Base-by-base conservation (phyloP, 1,140 invertebrate species). In the Tenebrio molitor region DNA sequence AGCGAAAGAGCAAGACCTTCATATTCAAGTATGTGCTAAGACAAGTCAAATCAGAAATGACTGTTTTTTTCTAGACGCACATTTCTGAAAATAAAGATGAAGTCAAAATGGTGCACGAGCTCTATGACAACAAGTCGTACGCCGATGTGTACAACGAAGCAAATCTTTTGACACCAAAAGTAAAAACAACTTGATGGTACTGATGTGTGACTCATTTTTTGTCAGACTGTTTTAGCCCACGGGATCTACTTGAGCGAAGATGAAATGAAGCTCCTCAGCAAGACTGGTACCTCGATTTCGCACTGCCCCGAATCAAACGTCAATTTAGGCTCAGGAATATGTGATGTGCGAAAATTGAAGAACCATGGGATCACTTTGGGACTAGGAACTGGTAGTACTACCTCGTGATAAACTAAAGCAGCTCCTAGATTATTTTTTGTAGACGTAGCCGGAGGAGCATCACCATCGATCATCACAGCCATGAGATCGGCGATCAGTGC, bases 271-370 rank as follows among this genome's bases (percentile, higher is more conserved):
- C 69, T 92, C 7, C 79, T 97, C n/a, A 85, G 84, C 21, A 68
- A 85, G 15, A 85, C 85, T 46, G 87, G 87, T 2, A 88, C 89
- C 8, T 88, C 91, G 1, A 82, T 97, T 6, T 88, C 93, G 1
- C 95, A 97, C 81, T 97, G 96, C 82, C 93, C 96, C 0, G 89
- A 91, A 39, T 97, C 95, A 4, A 97, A 97, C 83, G 91, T 90
- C 4, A 88, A 88, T 77, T 84, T 97, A n/a, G 86, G 87, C 77
- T 96, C 95, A 69, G 96, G 96, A 0, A 78, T 95, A 0, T 95
- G 95, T 78, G 91, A 95, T 80, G 89, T 95, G 0, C 84, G 88
- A 68, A 87, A 87, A 67, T 79, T 96, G 1, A 80, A 90, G 33
- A 79, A 89, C 14, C 81, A 85, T 44, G 88, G 89, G 0, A 79